Conservation (phyloP, 2,797 vertebrate species). For the Paguma larvata region DNA sequence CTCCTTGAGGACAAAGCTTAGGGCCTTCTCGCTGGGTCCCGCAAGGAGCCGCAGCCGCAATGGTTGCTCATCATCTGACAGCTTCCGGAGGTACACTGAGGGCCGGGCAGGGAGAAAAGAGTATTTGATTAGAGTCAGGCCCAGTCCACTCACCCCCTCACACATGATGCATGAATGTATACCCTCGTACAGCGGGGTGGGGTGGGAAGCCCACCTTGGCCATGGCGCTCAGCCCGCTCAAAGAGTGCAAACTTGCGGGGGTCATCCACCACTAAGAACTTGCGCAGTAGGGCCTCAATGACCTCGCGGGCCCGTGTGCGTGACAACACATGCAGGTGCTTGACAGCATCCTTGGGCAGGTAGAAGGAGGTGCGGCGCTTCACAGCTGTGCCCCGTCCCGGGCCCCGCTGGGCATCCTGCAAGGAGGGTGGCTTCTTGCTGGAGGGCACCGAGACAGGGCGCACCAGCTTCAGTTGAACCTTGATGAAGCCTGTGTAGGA, state of each 20-base stretch:
- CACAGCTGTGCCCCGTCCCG: slow-evolving; percentile 83
- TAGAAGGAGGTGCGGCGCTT: slow-evolving; percentile 97
- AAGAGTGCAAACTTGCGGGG: slow-evolving; percentile 98
- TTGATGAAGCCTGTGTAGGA: slow-evolving; percentile 98
- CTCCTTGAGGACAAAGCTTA: slow-evolving; percentile 96
- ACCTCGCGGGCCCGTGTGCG: slow-evolving; percentile 94
- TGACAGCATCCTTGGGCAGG: slow-evolving; percentile 96
- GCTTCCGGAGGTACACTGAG: slow-evolving; percentile 94
- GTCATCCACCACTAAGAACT: slow-evolving; percentile 97
- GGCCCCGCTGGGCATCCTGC: slow-evolving; percentile 85
- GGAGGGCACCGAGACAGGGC: slow-evolving; percentile 95
- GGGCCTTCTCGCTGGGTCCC: slow-evolving; percentile 94
- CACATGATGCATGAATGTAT: neutral
- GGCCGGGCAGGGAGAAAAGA: neutral
- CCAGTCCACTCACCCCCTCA: neutral
- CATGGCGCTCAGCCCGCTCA: slow-evolving; percentile 93
- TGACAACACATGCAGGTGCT: slow-evolving; percentile 96
- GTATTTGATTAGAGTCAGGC: neutral
- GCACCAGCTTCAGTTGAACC: slow-evolving; percentile 95
- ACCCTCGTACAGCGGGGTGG: neutral
- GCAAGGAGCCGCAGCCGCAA: slow-evolving; percentile 94
- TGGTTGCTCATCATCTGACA: slow-evolving; percentile 93
- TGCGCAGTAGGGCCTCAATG: slow-evolving; percentile 96
- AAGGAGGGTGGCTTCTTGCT: slow-evolving; percentile 88
- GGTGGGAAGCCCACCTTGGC: slow-evolving; percentile 91